Base-by-base conservation (phyloP, 2,113 vertebrate genomes). In the Cochlearius cochlearius region DNA sequence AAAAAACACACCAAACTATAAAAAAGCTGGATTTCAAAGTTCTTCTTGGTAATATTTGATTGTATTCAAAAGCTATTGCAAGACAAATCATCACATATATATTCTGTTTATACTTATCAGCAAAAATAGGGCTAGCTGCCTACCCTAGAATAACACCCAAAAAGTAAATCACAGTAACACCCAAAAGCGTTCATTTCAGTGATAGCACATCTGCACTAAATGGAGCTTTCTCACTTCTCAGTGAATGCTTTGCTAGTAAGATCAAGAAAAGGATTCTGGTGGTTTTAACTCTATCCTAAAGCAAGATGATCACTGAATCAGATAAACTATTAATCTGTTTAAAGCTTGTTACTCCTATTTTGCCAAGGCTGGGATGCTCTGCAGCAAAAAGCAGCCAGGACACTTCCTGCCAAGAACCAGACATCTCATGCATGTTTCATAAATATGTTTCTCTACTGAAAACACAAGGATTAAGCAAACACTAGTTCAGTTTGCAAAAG, bases 281-380 rank as follows among this genome's bases (percentile, higher is more conserved):
- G 78, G 89, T 53, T 93, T 94, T 79, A 91, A 85, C 82, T 92
- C 69, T 89, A 11, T 90, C 94, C 91, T 96, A 94, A 85, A 97
- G 96, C 76, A 96, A 96, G 86, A 96, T 87, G 89, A 96, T 94
- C 93, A 91, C 76, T 88, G 92, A 96, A 90, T 95, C 78, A 94
- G 96, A 96, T 94, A 95, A 97, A 96, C 90, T 85, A 90, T 95
- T 96, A 96, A 97, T 97, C 94, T 96, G 66, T 95, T 95, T 92
- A 96, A 97, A 97, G 87, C 84, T 87, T 95, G 75, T 93, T 83
- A 67, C 79, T 93, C 41, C 53, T 96, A 45, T 93, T 97, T 92
- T 95, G 91, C 94, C 85, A 90, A 91, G 86, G 23, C 85, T 96
- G 89, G 94, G 90, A 88, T 55, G 85, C 36, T 95, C 89, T 80